Conservation (phyloP, 23 tunicate species). For the Ciona savignyi region DNA sequence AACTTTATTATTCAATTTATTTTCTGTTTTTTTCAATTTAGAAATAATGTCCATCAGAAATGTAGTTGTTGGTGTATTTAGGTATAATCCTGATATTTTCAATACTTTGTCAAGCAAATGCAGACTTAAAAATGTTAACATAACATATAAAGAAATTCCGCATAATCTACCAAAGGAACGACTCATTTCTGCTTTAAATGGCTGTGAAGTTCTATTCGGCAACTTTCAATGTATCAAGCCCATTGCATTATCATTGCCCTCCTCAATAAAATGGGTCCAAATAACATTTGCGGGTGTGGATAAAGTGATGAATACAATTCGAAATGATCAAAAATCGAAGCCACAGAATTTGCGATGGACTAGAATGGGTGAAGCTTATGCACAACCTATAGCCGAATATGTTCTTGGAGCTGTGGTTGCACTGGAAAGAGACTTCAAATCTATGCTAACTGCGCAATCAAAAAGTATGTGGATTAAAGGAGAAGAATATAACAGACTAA, state of each 20-base stretch:
- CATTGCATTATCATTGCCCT: background rate
- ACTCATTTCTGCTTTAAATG: background rate
- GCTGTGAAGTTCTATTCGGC: background rate
- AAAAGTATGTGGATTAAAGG: conserved; percentile 11
- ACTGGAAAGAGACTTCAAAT: conserved; percentile 31
- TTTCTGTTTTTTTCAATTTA: too few species aligned
- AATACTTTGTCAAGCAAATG: too few species aligned
- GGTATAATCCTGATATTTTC: too few species aligned
- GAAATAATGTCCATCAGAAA: background rate
- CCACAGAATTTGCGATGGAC: conserved; percentile 1
- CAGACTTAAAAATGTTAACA: too few species aligned
- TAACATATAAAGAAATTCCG: too few species aligned
- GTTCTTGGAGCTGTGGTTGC: conserved; percentile 26
- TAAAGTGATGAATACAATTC: background rate
- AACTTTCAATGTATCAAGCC: background rate
- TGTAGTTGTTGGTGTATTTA: background rate
- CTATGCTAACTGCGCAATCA: background rate
- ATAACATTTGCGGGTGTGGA: conserved; percentile 34
- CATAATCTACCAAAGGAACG: background rate
- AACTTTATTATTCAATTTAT: too few species aligned
- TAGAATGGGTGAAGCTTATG: conserved; percentile 14
- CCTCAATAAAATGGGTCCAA: conserved; percentile 37
- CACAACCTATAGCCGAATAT: conserved; percentile 15
- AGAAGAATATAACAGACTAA: background rate
- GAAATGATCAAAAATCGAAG: background rate